A percentile compares a stretch with the other conserved stretches of the same genome.
These are phyloP conservation scores for Cepaea nemoralis DNA, from an alignment of 1,140 invertebrate genomes.

Conservation along the genomic window DNA sequence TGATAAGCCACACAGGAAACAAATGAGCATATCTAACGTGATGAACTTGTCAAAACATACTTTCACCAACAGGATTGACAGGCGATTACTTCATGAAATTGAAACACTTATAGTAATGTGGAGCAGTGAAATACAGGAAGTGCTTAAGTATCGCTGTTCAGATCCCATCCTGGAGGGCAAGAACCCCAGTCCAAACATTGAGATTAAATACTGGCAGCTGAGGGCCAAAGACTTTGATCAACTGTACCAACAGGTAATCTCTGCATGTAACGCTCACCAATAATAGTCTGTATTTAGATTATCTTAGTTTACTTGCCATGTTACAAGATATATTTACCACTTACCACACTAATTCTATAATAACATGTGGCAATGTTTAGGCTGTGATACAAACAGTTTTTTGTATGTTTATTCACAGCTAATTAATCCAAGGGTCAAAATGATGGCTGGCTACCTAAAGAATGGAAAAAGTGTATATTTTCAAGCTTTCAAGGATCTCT, in stretches of 20 bases:
- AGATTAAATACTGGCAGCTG: constrained; percentile 85
- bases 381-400: too few species aligned
- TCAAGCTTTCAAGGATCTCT: constrained; percentile 35
- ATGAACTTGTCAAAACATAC: too few species aligned
- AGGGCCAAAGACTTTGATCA: constrained; percentile 85
- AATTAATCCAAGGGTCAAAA: constrained; percentile 30
- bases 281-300: too few species aligned
- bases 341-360: too few species aligned
- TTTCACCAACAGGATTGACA: constrained; percentile 32
- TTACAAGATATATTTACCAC: too few species aligned
- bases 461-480: constrained; percentile 33
- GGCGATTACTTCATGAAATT: constrained; percentile 89
- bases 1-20: too few species aligned
- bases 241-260: constrained; percentile 87
- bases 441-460: constrained; percentile 28
- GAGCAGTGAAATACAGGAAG: constrained; percentile 92
- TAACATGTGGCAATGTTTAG: too few species aligned
- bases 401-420: constrained; percentile 8
- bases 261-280: too few species aligned
- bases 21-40: too few species aligned
- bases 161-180: constrained; percentile 82
- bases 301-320: too few species aligned
- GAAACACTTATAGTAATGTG: constrained; percentile 95
- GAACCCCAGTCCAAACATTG: constrained; percentile 85
- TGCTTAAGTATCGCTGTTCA: constrained; percentile 87